A percentile compares a stretch with the other conserved stretches of the same genome.
Evolutionary conservation across 2,797 vertebrate species (phyloP).

Genomic region (Oophaga sylvatica): DNA sequence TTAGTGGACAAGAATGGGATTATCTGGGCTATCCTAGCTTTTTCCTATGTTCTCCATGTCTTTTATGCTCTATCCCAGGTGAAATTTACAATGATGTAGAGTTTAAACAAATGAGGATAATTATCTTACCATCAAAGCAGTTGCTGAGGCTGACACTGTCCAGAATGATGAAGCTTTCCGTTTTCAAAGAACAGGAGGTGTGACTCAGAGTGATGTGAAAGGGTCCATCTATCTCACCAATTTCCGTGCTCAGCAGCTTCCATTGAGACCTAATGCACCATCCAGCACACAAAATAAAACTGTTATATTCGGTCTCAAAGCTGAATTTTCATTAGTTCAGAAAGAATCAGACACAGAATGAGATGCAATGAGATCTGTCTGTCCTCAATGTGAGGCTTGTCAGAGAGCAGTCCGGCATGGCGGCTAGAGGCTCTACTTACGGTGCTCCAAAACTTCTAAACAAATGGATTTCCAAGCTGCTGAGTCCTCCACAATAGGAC

Average conservation of each 20-base stretch:
- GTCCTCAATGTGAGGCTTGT: conserved; percentile 33
- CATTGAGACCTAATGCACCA: conserved; percentile 58
- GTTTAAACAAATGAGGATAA: neutral
- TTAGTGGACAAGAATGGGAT: neutral
- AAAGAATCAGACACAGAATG: neutral
- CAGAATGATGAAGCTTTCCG: conserved; percentile 73
- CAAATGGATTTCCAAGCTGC: conserved; percentile 14
- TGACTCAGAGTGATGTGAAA: conserved; percentile 83
- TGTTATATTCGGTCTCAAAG: conserved; percentile 3
- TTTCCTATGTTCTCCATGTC: neutral
- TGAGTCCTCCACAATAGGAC: neutral
- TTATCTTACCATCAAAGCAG: conserved; percentile 74
- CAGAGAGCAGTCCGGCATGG: neutral
- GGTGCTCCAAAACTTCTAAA: neutral
- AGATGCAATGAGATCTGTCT: neutral
- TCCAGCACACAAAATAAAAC: conserved; percentile 10
- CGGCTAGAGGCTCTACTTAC: neutral
- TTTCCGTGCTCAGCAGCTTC: conserved; percentile 76
- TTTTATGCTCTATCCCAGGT: too few species aligned
- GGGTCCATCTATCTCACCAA: conserved; percentile 78
- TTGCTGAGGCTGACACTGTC: conserved; percentile 81
- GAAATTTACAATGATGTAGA: too few species aligned
- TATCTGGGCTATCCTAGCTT: neutral
- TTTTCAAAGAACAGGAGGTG: conserved; percentile 72
- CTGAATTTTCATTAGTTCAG: neutral